Evolutionary conservation across 2,113 vertebrate species (phyloP).

Genomic region (Pristiophorus japonicus): DNA sequence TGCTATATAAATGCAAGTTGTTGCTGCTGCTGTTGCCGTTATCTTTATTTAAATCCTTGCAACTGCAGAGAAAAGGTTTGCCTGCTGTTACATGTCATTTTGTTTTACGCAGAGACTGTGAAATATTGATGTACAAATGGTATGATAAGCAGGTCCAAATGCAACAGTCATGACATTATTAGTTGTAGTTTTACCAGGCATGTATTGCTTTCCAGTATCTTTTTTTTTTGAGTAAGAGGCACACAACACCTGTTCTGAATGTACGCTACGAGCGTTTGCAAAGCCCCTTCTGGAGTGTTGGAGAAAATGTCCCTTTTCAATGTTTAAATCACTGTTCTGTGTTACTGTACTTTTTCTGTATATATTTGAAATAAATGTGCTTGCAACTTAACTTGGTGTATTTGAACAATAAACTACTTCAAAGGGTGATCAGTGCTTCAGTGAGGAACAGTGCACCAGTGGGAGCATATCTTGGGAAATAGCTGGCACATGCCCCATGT

Average conservation of each 20-base stretch:
- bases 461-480: neutral
- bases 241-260: slow-evolving; percentile 62
- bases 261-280: slow-evolving; percentile 57
- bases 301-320: slow-evolving; percentile 50
- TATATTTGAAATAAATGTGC: slow-evolving; percentile 69
- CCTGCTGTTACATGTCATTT: slow-evolving; percentile 63
- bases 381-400: slow-evolving; percentile 70
- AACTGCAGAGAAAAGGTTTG: slow-evolving; percentile 44
- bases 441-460: neutral
- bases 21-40: too few relatives aligned
- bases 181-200: slow-evolving; percentile 72
- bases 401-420: slow-evolving; percentile 72
- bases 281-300: slow-evolving; percentile 68
- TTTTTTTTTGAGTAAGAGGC: slow-evolving; percentile 61
- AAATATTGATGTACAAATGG: slow-evolving; percentile 44
- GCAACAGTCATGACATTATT: slow-evolving; percentile 50
- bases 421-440: neutral
- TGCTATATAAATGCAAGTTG: too few relatives aligned
- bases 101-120: slow-evolving; percentile 63
- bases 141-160: slow-evolving; percentile 28
- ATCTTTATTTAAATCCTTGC: neutral
- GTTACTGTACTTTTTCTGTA: slow-evolving; percentile 63
- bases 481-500: neutral
- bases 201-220: slow-evolving; percentile 54
- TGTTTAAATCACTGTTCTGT: slow-evolving; percentile 53